Evolutionary conservation across 2,888 invertebrate species (phyloP), one percentile per base, ranked within the genome.

Genomic region (Siphonodentalium dalli): DNA sequence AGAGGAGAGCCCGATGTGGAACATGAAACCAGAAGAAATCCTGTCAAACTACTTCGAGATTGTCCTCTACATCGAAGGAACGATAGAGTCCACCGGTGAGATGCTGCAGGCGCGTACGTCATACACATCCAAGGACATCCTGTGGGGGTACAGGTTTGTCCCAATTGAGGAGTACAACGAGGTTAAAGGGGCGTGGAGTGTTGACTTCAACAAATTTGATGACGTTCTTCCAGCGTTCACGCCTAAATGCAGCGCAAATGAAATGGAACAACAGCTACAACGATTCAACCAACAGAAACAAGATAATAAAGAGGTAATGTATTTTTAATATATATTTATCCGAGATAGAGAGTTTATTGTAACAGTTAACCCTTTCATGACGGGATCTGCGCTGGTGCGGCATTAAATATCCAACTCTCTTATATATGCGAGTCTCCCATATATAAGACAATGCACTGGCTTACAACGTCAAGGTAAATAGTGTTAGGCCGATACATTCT

Each of bases 1-100:
- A 80, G 89, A 90, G 58, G 87, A 88, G 63, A 93, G 92, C 53
- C 97, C 95, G 0, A 85, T 96, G 29, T 97, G 91, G 83, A 89
- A 89, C 75, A 87, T 95, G 72, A 90, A 92, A 0, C 93, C 93
- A 13, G 89, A 91, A 43, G 95, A 94, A 78, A 89, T 94, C 87
- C 85, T 91, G 40, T 86, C 89, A 69, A 95, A 93, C 78, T 87
- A 92, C 69, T 96, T 96, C 78, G 97, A 97, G 82, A 92, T 96
- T 65, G 92, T 96, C 56, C 93, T 94, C 23, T 92, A 96, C 85
- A 85, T 97, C 72, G 96, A 93, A 83, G 94, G 93, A 1, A 74
- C 89, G 11, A 93, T 95, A 60, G 94, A 95, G 82, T 92, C 93
- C 0, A 95, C 95, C 0, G 83, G 83, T 9, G 79, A 83, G 55